phyloP scores from a whole-genome alignment of 1,140 invertebrate genomes.

The Thalassaphorura encarpata region DNA sequence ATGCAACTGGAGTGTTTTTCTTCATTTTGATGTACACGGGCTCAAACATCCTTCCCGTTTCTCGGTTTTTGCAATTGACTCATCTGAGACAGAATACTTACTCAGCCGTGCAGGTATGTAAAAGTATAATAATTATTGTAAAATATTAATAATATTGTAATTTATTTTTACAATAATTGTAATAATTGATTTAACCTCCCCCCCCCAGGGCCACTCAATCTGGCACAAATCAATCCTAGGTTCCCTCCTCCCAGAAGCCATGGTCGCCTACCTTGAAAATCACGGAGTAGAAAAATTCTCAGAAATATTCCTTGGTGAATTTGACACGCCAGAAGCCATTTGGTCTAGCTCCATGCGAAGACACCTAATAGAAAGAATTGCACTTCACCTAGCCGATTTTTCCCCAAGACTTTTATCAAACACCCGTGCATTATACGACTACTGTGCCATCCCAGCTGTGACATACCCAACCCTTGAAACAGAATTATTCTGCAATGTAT shows the following conservation, averaged over 20 bases:
- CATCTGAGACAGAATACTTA: constrained; percentile 66
- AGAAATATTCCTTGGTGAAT: constrained; percentile 97
- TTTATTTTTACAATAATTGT: constrained; percentile 4
- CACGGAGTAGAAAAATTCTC: constrained; percentile 98
- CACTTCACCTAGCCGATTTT: constrained; percentile 93
- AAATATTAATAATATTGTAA: constrained; percentile 46
- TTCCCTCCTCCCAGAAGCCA: constrained; percentile 77
- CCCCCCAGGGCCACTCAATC: constrained; percentile 18
- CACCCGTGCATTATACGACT: constrained; percentile 89
- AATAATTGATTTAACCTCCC: too few species aligned
- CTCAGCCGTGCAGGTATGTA: constrained; percentile 22
- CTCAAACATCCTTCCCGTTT: constrained; percentile 92
- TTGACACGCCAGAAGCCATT: constrained; percentile 97
- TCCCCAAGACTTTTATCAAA: constrained; percentile 85
- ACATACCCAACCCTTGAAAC: constrained; percentile 89
- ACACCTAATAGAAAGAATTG: constrained; percentile 92
- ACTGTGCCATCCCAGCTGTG: constrained; percentile 90
- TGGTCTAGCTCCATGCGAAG: constrained; percentile 86
- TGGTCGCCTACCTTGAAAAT: constrained; percentile 98
- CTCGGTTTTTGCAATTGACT: constrained; percentile 83
- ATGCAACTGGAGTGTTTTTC: constrained; percentile 93
- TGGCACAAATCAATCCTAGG: constrained; percentile 30
- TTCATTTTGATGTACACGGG: constrained; percentile 99
- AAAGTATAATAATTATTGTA: constrained; percentile 7
- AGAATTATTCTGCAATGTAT: constrained; percentile 98